Base-by-base conservation (phyloP, 2,797 vertebrate genomes). In the Acomys russatus region DNA sequence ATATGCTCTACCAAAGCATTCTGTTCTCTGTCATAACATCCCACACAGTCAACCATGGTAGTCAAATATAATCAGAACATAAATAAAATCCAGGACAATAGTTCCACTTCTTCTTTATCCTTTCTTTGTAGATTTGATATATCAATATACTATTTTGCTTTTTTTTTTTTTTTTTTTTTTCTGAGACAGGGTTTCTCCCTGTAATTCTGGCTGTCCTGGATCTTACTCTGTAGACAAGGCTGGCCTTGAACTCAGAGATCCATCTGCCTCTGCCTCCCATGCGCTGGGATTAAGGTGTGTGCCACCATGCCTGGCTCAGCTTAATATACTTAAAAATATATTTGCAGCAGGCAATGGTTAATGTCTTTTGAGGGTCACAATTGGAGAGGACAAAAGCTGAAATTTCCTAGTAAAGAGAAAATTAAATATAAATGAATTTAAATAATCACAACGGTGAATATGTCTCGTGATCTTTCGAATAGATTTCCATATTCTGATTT, bases 11-110 rank as follows among this genome's bases (percentile, higher is more conserved):
- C 23, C 61, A 18, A n/a, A 76, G 63, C 30, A 84, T 94, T 87
- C 71, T 96, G 15, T n/a, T 90, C 35, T 92, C 79, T 83, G 23
- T 70, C 59, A 33, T 92, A 90, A 54, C 22, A 88, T 88, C 54
- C 84, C 25, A 79, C 68, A 83, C 15, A 49, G 25, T 66, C 11
- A 91, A 18, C 71, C 23, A 49, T 30, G 90, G 91, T 80, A 78
- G 3, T 79, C 89, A 74, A 80, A 77, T 89, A 92, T 7, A 85
- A 35, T 91, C 38, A 80, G 59, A 94, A 90, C 93, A 38, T 90
- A 88, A 93, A 96, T 91, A 92, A 96, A 92, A 95, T 33, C 14
- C 56, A 88, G 25, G 25, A 74, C 90, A 94, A 33, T 35, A 91
- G 68, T 71, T 78, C 44, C 92, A 77, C 38, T 68, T 87, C 35